Base-by-base conservation (phyloP, 2,113 vertebrate genomes). In the Proterorhinus semilunaris region DNA sequence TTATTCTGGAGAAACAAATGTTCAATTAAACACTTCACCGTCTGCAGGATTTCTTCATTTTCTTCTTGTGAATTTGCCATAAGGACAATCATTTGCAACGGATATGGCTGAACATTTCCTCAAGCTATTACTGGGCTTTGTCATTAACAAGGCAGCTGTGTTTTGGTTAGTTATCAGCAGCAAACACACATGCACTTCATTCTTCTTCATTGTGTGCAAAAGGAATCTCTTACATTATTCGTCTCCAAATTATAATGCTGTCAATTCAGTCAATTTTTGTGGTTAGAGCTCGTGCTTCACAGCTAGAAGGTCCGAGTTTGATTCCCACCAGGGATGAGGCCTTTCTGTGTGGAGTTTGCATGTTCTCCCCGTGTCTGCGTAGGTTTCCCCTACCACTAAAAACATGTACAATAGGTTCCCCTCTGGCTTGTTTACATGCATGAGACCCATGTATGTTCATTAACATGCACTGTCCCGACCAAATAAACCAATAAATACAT, bases 11-110 rank as follows among this genome's bases (percentile, higher is more conserved):
- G 70, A 68, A 72, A 69, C 67, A 68, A 79, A 74, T 78, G 68
- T 84, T 86, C 53, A 83, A 83, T 84, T 81, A 86, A 79, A 78
- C 77, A 82, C 75, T 86, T 78, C 71, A 83, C 62, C 83, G 75
- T 77, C 66, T 74, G 62, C 36, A 65, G 77, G 64, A 74, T 71
- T 86, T 76, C 17, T 27, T 65, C 66, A 76, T 82, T 71, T 53
- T 52, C 59, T 68, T 16, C 67, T 48, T 54, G 70, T 76, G 74
- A 74, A 59, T 63, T 71, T 76, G 66, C 75, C 73, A 54, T 16
- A 36, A 68, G 78, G 75, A 49, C 1, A 9, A 6, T 68, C 16
- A 70, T 80, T 77, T 74, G 57, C 50, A 74, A 16, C 65, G 57
- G 44, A 69, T 50, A 77, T 63, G 62, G 17, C 15, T 75, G 66